These are phyloP conservation scores for Sepioteuthis lessoniana DNA, from an alignment of 2,888 invertebrate genomes.

Conservation along the genomic window DNA sequence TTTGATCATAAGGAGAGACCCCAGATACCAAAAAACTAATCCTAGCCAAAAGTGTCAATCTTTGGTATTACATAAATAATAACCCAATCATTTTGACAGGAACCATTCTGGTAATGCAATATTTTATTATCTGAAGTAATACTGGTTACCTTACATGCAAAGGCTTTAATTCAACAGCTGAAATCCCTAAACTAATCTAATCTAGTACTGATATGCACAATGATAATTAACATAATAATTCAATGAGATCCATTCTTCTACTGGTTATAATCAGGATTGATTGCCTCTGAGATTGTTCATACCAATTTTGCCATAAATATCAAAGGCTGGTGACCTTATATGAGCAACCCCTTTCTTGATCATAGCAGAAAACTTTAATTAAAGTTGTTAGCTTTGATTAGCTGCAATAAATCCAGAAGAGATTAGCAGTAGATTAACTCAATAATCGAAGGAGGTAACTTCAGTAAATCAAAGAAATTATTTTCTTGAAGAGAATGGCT, in stretches of 20 bases:
- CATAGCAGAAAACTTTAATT: neutral
- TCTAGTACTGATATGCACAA: neutral
- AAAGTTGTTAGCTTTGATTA: constrained; percentile 8
- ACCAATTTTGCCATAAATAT: neutral
- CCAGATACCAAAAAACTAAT: too few species aligned
- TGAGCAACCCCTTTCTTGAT: neutral
- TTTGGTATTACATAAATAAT: too few species aligned
- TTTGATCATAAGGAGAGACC: too few species aligned
- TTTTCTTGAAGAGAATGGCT: neutral
- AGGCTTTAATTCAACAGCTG: neutral
- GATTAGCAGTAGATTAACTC: constrained; percentile 37
- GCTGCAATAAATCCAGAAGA: neutral
- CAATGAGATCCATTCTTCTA: neutral
- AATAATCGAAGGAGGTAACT: neutral
- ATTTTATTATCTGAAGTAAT: too few species aligned
- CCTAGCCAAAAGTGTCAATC: too few species aligned
- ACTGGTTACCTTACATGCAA: neutral
- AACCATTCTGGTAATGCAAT: too few species aligned
- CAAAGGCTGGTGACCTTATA: neutral
- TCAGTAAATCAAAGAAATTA: neutral
- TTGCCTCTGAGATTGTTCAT: neutral
- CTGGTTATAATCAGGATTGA: neutral
- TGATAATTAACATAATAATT: neutral
- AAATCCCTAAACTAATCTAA: neutral
- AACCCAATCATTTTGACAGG: too few species aligned